Conservation (phyloP, 1,140 invertebrate genomes). For the Sminthurinus signatus region DNA sequence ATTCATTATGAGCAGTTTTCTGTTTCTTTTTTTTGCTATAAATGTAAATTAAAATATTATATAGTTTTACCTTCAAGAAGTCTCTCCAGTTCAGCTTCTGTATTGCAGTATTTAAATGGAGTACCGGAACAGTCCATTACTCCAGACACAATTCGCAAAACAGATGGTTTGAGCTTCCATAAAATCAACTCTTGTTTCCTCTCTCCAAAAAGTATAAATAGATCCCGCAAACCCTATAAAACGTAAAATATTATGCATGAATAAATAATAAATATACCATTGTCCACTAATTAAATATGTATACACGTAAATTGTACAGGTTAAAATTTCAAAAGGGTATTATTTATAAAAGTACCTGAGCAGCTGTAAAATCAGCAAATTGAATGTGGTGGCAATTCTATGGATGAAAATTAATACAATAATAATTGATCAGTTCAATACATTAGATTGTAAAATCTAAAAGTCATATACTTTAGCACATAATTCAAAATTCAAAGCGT, state of each 20-base stretch:
- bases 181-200: conserved; percentile 36
- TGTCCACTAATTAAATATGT: no score
- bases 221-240: conserved; percentile 29
- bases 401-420: no score
- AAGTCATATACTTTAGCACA: no score
- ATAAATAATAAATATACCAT: background rate
- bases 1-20: background rate
- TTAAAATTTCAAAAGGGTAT: no score
- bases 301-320: no score
- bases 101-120: conserved; percentile 29
- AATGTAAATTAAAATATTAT: no score
- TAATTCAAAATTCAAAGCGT: no score
- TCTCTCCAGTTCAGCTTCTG: conserved; percentile 30
- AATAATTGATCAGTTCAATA: no score
- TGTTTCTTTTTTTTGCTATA: no score
- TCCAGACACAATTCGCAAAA: conserved; percentile 26
- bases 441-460: no score
- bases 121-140: conserved; percentile 26
- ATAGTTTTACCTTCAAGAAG: conserved; percentile 31
- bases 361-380: conserved; percentile 77
- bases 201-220: conserved; percentile 33
- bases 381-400: conserved; percentile 65
- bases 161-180: conserved; percentile 33
- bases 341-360: conserved; percentile 63
- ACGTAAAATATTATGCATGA: no score